phyloP scores from a whole-genome alignment of 2,888 invertebrate genomes.

The Itoplectis maculator region DNA sequence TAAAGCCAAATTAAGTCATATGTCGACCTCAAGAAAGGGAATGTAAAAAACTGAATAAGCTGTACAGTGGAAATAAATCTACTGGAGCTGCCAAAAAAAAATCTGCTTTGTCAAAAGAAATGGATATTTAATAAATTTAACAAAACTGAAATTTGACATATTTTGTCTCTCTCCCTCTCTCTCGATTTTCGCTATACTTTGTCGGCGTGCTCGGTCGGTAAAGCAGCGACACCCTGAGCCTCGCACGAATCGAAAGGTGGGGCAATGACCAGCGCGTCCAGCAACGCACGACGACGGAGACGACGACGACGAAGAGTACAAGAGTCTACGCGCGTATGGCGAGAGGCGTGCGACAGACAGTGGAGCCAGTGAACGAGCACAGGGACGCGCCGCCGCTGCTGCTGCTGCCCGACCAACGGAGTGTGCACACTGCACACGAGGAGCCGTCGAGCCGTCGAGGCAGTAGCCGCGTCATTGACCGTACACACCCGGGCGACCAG shows the following conservation, averaged over 20 bases:
- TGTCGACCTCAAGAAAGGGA: too few species aligned
- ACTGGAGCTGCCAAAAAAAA: too few species aligned
- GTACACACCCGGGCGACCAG: slow-evolving; percentile 64
- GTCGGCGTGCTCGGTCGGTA: slow-evolving; percentile 38
- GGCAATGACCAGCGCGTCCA: slow-evolving; percentile 69
- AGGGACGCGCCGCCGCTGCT: slow-evolving; percentile 43
- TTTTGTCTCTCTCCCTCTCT: not conserved
- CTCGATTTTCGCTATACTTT: slow-evolving; percentile 9
- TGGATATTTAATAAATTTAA: too few species aligned
- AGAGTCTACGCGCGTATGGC: slow-evolving; percentile 10
- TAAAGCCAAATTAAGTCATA: too few species aligned
- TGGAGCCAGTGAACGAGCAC: slow-evolving; percentile 36
- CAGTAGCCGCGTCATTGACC: slow-evolving; percentile 70
- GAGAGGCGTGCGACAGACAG: slow-evolving; percentile 38
- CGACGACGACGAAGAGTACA: not conserved
- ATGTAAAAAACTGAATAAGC: too few species aligned
- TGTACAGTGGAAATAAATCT: too few species aligned
- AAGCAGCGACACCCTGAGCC: slow-evolving; percentile 42
- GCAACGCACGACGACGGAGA: slow-evolving; percentile 30
- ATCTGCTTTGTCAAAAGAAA: too few species aligned
- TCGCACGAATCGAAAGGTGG: slow-evolving; percentile 64
- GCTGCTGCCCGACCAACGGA: slow-evolving; percentile 31
- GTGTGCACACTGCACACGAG: slow-evolving; percentile 35
- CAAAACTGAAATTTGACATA: too few species aligned
- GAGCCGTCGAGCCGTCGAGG: slow-evolving; percentile 43